phyloP scores from a whole-genome alignment of 2,113 vertebrate genomes.

The Phrynocephalus versicolor region DNA sequence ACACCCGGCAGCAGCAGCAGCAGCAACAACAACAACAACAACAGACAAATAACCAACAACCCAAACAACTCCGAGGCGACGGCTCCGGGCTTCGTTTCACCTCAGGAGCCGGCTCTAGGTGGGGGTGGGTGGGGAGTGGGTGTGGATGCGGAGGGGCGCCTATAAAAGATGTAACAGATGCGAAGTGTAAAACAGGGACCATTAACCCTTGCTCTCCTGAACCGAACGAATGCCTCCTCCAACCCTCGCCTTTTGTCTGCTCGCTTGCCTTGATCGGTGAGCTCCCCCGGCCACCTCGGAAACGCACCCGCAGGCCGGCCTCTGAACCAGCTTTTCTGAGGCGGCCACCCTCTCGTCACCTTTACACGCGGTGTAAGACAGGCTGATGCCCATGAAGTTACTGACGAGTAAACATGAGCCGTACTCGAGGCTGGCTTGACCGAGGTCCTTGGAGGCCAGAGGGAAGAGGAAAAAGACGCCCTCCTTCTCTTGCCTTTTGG shows the following conservation, averaged over 20 bases:
- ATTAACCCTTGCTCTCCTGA: slow-evolving; percentile 79
- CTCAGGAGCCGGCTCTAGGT: slow-evolving; percentile 61
- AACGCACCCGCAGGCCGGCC: slow-evolving; percentile 64
- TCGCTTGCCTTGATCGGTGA: slow-evolving; percentile 59
- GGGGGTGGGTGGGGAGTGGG: not conserved
- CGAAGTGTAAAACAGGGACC: slow-evolving; percentile 84
- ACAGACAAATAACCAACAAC: not conserved
- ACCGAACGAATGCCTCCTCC: slow-evolving; percentile 51
- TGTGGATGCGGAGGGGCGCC: slow-evolving; percentile 10
- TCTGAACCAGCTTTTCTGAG: not conserved
- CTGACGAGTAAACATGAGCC: not conserved
- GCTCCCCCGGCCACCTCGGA: slow-evolving; percentile 51
- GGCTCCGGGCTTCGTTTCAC: slow-evolving; percentile 81
- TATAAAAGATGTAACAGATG: slow-evolving; percentile 88
- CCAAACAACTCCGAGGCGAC: slow-evolving; percentile 57
- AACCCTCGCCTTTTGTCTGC: slow-evolving; percentile 49
- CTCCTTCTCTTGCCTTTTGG: not conserved
- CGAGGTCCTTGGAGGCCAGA: not conserved
- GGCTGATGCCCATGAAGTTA: not conserved
- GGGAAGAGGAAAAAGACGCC: too few species aligned
- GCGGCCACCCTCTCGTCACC: not conserved
- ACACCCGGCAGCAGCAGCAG: too few species aligned
- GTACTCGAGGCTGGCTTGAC: not conserved
- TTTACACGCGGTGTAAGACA: not conserved
- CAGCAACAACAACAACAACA: not conserved